Percentiles rank a stretch among this genome's conserved stretches.
These are phyloP conservation scores for Leptinotarsa rubiginosa DNA, from an alignment of 2,888 invertebrate species.

Conservation along the genomic window DNA sequence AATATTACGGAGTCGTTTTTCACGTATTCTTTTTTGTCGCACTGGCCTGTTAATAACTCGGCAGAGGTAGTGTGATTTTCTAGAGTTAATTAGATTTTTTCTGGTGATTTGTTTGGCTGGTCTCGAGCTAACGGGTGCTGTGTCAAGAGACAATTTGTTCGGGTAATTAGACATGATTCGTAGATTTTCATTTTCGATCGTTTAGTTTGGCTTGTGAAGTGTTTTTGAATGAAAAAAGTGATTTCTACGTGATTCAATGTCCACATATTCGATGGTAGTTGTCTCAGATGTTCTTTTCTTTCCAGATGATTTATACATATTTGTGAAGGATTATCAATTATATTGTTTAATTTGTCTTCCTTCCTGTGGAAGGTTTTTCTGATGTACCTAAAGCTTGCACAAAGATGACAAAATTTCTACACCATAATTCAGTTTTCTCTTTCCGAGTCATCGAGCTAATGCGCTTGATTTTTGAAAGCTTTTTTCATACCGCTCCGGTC, in stretches of 20 bases:
- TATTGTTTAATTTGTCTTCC: no score
- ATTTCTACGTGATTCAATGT: no score
- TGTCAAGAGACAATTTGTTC: constrained; percentile 24
- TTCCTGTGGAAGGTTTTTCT: no score
- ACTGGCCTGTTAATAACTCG: constrained; percentile 27
- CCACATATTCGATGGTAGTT: no score
- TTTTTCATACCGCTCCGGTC: neutral
- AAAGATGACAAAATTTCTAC: neutral
- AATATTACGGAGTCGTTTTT: constrained; percentile 27
- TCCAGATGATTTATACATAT: no score
- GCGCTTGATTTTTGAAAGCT: constrained; percentile 9
- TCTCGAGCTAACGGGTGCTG: neutral
- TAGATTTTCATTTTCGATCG: neutral
- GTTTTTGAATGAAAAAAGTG: no score
- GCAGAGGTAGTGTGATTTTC: constrained; percentile 25
- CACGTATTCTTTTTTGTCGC: constrained; percentile 28
- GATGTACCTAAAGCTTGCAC: no score
- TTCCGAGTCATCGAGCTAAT: neutral
- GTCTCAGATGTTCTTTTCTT: no score
- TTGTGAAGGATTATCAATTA: no score
- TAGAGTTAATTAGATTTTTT: constrained; percentile 33
- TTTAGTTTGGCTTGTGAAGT: neutral
- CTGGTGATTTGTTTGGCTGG: constrained; percentile 29
- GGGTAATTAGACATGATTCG: neutral
- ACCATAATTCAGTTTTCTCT: neutral